Evolutionary conservation across 92 coral and sea anemone genomes (phyloP), one percentile per base, ranked within the genome.

Genomic region (Galaxea fascicularis): DNA sequence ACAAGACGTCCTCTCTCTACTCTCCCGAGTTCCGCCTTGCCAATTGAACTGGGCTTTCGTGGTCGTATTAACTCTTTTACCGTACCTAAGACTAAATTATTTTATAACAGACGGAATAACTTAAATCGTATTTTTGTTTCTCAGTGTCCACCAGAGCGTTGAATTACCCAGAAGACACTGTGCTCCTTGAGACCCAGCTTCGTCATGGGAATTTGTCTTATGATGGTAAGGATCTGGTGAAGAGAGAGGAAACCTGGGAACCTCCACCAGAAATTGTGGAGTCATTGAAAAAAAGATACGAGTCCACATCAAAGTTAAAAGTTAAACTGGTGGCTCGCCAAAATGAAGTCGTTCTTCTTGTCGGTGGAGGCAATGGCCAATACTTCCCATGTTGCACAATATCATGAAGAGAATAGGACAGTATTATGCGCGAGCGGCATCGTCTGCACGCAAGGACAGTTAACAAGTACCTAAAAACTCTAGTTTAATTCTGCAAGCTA

Each of bases 131-230:
- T 82, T 7, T 60, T 8, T 70, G 21, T 44, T 21, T 24, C 31
- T 15, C n/a, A 44, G 76, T 21, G 52, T 22, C 58, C 16, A n/a
- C 64, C 5, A 9, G 6, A 28, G 65, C 15, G 49, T 13, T 16
- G 0, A 26, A 47, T 74, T 74, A 52, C 16, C 78, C 65, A 28
- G 78, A 74, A 27, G 78, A 49, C 16, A 27, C 46, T 18, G 65
- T 74, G 45, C 78, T 74, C 47, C 78, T 74, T 21, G 78, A 74
- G 18, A 74, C 65, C 31, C 78, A 17, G 4, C 78, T 53, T 44
- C 65, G 29, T 20, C 3, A 74, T 28, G 78, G 78, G 16, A 26
- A 74, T 9, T 6, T 74, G 64, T 74, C 78, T 27, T 26, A 53
- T n/a, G 65, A 53, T 17, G 30, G 18, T 10, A n/a, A 10, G 0